Percentiles rank a stretch among this genome's conserved stretches.
phyloP scores from a whole-genome alignment of 92 coral and sea anemone genomes.

The Meandrina meandrites region DNA sequence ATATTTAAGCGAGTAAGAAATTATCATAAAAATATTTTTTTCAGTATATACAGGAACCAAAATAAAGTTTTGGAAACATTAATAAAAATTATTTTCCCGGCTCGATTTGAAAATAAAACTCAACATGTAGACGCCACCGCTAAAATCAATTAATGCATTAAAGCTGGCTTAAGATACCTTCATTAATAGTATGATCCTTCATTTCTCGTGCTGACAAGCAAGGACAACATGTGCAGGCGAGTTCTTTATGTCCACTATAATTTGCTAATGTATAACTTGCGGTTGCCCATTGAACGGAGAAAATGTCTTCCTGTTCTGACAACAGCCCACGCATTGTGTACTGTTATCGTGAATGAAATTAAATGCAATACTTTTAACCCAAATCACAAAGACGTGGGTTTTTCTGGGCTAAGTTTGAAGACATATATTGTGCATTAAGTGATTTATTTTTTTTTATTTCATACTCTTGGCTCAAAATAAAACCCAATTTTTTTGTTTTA shows the following conservation, averaged over 20 bases:
- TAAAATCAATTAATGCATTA: background rate
- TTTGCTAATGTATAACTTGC: background rate
- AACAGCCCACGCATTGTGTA: background rate
- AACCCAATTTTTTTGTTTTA: too few species aligned
- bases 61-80: background rate
- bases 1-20: background rate
- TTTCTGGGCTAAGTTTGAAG: background rate
- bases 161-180: conserved; percentile 1
- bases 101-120: background rate
- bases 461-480: background rate
- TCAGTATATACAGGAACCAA: background rate
- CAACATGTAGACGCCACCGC: background rate
- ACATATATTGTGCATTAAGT: background rate
- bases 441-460: too few species aligned
- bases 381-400: background rate
- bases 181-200: background rate
- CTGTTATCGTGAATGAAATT: background rate
- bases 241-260: background rate
- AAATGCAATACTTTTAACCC: background rate
- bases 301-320: conserved; percentile 17
- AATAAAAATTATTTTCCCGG: background rate
- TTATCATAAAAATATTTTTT: background rate
- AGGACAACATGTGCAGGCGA: conserved; percentile 1
- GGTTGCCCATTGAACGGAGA: background rate
- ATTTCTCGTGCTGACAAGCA: background rate